Evolutionary conservation across 2,797 vertebrate species (phyloP).

Genomic region (Crocodylus rhombifer): DNA sequence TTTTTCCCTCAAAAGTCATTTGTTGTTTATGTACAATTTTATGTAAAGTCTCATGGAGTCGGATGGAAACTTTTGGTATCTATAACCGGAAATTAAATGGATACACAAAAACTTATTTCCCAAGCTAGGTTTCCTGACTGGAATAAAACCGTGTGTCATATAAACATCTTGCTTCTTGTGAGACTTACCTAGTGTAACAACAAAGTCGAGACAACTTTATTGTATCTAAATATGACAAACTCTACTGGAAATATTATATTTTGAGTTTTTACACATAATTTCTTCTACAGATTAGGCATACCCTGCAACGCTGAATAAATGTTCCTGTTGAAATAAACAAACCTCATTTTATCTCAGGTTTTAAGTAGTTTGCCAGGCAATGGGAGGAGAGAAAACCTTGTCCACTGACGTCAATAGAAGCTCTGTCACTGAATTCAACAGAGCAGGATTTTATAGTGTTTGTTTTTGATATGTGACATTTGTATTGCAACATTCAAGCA

Average conservation of each 20-base stretch:
- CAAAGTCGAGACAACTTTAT: too few species aligned
- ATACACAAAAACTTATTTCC: too few species aligned
- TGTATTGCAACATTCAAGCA: neutral
- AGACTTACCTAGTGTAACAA: too few species aligned
- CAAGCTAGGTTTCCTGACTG: neutral
- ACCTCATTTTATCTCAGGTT: neutral
- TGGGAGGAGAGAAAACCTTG: neutral
- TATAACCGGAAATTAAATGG: too few species aligned
- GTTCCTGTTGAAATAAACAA: neutral
- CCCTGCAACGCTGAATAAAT: neutral
- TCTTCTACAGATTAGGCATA: too few species aligned
- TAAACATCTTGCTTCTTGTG: too few species aligned
- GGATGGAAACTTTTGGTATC: neutral
- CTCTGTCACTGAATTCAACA: neutral
- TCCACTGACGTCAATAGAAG: neutral
- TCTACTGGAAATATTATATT: too few species aligned
- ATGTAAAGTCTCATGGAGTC: neutral
- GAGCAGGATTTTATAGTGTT: neutral
- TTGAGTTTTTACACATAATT: too few species aligned
- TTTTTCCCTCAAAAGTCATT: neutral
- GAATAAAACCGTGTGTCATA: neutral
- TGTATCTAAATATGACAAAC: too few species aligned
- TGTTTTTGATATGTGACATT: neutral
- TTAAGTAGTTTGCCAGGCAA: neutral
- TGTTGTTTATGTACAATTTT: neutral